Conservation (phyloP, 1,140 invertebrate species). For the Patella vulgata region DNA sequence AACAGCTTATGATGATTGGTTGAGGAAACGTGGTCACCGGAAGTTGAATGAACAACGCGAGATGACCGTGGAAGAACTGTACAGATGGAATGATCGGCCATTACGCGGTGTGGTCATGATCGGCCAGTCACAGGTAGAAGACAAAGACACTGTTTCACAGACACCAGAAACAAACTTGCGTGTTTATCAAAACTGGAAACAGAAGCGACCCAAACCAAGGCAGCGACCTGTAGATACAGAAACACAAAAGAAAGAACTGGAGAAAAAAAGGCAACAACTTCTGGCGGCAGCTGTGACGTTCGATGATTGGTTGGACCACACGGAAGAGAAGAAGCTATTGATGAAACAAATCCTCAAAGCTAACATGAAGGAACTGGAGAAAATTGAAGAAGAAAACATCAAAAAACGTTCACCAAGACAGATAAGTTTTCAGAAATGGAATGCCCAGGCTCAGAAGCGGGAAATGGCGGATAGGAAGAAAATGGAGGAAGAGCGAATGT, state of each 20-base stretch:
- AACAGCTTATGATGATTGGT: constrained; percentile 21
- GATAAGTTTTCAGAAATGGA: constrained; percentile 36
- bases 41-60: not conserved
- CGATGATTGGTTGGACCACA: constrained; percentile 51
- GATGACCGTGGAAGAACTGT: constrained; percentile 10
- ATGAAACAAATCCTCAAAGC: constrained; percentile 47
- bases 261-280: constrained; percentile 48
- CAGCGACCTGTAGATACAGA: not conserved
- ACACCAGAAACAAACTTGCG: too few species aligned
- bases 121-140: constrained; percentile 32
- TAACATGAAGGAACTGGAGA: constrained; percentile 34
- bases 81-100: constrained; percentile 27
- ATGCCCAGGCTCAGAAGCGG: constrained; percentile 14
- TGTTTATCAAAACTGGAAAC: too few species aligned
- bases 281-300: constrained; percentile 47
- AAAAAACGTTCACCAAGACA: constrained; percentile 24
- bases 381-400: constrained; percentile 36
- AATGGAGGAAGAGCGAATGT: constrained; percentile 24
- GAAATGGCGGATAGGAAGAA: constrained; percentile 26
- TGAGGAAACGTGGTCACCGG: constrained; percentile 6
- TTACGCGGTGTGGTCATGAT: constrained; percentile 33
- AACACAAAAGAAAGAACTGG: constrained; percentile 35
- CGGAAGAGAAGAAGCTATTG: constrained; percentile 38
- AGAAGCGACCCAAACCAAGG: constrained; percentile 20
- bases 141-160: not conserved